phyloP scores from a whole-genome alignment of 2,888 invertebrate species.

The Shargacucullia verbasci region DNA sequence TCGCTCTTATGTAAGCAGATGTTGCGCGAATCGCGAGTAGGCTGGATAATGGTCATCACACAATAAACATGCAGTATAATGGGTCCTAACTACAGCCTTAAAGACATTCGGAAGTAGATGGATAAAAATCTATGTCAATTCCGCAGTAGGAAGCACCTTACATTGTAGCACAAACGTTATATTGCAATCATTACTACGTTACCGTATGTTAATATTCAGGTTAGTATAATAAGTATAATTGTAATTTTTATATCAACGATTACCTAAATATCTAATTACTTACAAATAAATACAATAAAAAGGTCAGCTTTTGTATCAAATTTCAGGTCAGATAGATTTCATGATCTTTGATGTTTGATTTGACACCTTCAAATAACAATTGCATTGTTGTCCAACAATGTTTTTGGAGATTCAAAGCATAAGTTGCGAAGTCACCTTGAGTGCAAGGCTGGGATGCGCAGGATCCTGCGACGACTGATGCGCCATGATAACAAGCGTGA shows the following conservation, averaged over 20 bases:
- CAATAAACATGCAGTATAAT: conserved; percentile 47
- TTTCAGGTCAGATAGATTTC: background rate
- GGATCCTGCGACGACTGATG: conserved; percentile 44
- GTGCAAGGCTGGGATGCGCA: conserved; percentile 14
- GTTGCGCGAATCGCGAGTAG: conserved; percentile 41
- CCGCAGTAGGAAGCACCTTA: conserved; percentile 32
- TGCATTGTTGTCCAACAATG: conserved; percentile 33
- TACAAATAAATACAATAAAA: no score
- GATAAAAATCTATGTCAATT: conserved; percentile 45
- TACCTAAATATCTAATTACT: no score
- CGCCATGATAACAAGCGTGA: conserved; percentile 51
- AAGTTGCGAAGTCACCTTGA: conserved; percentile 41
- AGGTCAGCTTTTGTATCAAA: no score
- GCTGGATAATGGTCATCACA: conserved; percentile 45
- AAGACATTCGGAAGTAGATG: conserved; percentile 47
- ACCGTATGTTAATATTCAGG: no score
- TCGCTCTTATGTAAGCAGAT: conserved; percentile 48
- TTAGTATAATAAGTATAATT: no score
- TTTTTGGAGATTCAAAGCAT: conserved; percentile 19
- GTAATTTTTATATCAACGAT: no score
- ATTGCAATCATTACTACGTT: conserved; percentile 20
- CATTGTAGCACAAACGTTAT: conserved; percentile 12
- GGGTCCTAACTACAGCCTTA: conserved; percentile 45
- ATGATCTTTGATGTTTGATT: conserved; percentile 23
- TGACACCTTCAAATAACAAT: conserved; percentile 30